Base-by-base conservation (phyloP, 2,888 invertebrate species). In the Pteria penguin region DNA sequence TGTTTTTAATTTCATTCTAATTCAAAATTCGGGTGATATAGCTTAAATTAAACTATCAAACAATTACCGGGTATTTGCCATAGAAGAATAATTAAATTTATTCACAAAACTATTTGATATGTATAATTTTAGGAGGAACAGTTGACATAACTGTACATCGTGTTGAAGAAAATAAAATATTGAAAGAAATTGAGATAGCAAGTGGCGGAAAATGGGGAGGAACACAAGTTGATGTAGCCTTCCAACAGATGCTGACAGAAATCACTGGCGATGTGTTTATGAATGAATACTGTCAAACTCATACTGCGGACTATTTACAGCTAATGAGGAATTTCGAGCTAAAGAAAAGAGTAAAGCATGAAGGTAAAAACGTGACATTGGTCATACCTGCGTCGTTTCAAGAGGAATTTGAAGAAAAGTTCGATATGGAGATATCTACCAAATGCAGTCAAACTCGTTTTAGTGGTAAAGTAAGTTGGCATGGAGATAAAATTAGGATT, bases 121-220 rank as follows among this genome's bases (percentile, higher is more conserved):
- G 4, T 57, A 14, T 63, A 3, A 4, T n/a, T 63, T 14, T 26
- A 66, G 66, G 66, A 52, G 66, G 31, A 27, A 66, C 66, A 27
- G 54, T 54, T 33, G 54, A 66, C 29, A 66, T 66, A 66, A 66
- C 66, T 14, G 66, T 66, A 4, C 66, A 66, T 14, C 52, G 54
- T 24, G 54, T 52, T 3, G 31, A 54, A 52, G 14, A 4, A 4
- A 54, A 54, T n/a, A 54, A 54, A 52, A 18, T 31, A 11, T 29
- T 66, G 4, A 66, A 18, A 54, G 66, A 66, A 22, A 27, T 66
- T 11, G 52, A 66, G 14, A 18, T 26, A 45, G 36, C 65, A n/a
- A 65, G 36, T 18, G 65, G 45, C 5, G 45, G 45, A 11, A 45
- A 18, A 14, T 66, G 66, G 66, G 66, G 66, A 5, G 66, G 66